Conservation (phyloP, 2,113 vertebrate species). For the Oostethus manadensis region DNA sequence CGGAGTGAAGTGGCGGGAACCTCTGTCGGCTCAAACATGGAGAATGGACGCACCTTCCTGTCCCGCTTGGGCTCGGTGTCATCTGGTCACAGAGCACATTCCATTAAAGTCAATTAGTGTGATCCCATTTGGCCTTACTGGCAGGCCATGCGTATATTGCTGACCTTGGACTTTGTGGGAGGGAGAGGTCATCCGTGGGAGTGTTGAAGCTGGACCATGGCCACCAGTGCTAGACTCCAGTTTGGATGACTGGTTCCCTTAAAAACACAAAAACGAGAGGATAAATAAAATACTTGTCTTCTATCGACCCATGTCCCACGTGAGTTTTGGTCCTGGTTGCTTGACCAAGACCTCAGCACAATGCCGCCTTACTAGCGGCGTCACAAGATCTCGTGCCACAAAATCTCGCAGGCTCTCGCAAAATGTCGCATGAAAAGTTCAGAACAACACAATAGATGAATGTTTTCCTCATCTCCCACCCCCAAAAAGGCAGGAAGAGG, state of each 20-base stretch:
- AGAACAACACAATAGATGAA: no score
- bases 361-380: not conserved
- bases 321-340: no score
- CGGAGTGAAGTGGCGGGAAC: conserved; percentile 71
- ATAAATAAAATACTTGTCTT: not conserved
- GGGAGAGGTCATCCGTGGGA: conserved; percentile 68
- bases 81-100: conserved; percentile 45
- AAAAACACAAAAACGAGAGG: not conserved
- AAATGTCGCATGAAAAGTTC: no score
- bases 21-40: conserved; percentile 90
- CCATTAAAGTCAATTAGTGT: not conserved
- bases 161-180: conserved; percentile 74
- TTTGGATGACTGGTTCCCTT: conserved; percentile 56
- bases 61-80: conserved; percentile 81
- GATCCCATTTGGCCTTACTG: not conserved
- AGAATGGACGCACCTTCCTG: conserved; percentile 84
- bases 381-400: no score
- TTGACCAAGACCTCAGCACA: not conserved
- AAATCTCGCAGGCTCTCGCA: no score
- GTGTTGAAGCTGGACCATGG: conserved; percentile 70
- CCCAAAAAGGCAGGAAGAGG: no score
- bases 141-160: not conserved
- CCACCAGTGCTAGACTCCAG: conserved; percentile 62
- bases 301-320: no score
- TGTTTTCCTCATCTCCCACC: no score